Evolutionary conservation across 2,113 vertebrate genomes (phyloP).

Genomic region (Equus przewalskii): DNA sequence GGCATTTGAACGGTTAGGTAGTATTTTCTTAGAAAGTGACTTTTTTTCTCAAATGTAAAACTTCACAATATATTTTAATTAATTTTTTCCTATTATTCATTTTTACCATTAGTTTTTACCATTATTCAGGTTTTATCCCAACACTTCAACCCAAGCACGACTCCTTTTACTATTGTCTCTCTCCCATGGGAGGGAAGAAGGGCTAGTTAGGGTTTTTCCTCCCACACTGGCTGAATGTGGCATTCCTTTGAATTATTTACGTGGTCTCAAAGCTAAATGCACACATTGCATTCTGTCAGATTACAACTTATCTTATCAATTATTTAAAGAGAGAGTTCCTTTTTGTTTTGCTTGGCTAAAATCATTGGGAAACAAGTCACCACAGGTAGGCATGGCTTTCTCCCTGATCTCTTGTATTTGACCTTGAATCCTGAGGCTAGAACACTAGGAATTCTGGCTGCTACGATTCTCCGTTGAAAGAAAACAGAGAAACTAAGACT

Average conservation of each 20-base stretch:
- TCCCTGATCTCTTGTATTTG: background rate
- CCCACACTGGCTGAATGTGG: background rate
- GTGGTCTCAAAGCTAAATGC: slow-evolving; percentile 56
- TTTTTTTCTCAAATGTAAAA: slow-evolving; percentile 18
- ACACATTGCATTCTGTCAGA: slow-evolving; percentile 54
- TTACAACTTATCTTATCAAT: slow-evolving; percentile 66
- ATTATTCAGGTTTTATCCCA: slow-evolving; percentile 27
- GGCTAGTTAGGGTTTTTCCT: background rate
- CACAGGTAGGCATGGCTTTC: background rate
- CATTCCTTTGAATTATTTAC: slow-evolving; percentile 67
- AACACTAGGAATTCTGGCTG: slow-evolving; percentile 6
- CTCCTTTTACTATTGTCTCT: background rate
- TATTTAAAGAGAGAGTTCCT: slow-evolving; percentile 68
- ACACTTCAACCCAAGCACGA: background rate
- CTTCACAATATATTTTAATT: background rate
- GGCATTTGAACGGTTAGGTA: slow-evolving; percentile 54
- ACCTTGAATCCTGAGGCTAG: slow-evolving; percentile 32
- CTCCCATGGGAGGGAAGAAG: background rate
- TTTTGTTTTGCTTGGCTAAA: slow-evolving; percentile 40
- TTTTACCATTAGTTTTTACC: slow-evolving; percentile 11
- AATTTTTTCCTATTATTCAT: background rate
- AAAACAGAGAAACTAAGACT: slow-evolving; percentile 33
- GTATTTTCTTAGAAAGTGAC: slow-evolving; percentile 21
- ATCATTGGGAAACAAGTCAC: background rate
- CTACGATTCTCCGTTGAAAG: background rate